Base-by-base conservation (phyloP, 2,888 invertebrate genomes). In the Andrena marginata region DNA sequence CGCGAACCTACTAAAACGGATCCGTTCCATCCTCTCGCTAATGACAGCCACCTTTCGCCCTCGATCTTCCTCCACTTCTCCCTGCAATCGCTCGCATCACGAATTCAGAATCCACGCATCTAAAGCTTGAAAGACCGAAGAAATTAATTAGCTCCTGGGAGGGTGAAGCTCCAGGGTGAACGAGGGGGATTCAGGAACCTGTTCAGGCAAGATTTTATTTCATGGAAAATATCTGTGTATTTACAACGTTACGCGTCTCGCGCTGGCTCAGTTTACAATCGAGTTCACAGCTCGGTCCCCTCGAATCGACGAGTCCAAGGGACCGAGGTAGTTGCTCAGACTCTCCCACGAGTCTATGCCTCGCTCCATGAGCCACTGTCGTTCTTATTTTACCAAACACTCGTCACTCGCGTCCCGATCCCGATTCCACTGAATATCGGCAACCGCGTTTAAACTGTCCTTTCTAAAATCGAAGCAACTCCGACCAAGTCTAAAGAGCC, bases 211-310 rank as follows among this genome's bases (percentile, higher is more conserved):
- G 81, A 81, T 68, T 89, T 91, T 91, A 90, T 91, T 91, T 87
- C 87, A 91, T 93, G 92, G 92, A 93, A 94, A 94, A 94, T 93
- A 93, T 94, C 86, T 92, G 90, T 91, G 88, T 94, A 93, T 94
- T 90, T 91, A 92, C 91, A 92, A 86, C 71, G 85, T 86, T 88
- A 89, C 86, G 87, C 79, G 88, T 56, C 56, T 56, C 54, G 49
- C 23, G 42, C 8, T 35, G 63, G 35, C 60, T 73, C 68, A 64
- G 42, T 80, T 85, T 62, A 48, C 62, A 76, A 54, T 60, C 72
- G 64, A 42, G 42, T 42, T 42, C 42, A 0, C 42, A 42, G 42
- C 42, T 42, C 42, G 13, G 16, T 16, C 42, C 42, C 26, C 56
- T 3, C 54, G 35, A 68, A 23, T 16, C 51, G 13, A 62, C 42